Base-by-base conservation (phyloP, 2,113 vertebrate genomes). In the Chelonoidis abingdonii region DNA sequence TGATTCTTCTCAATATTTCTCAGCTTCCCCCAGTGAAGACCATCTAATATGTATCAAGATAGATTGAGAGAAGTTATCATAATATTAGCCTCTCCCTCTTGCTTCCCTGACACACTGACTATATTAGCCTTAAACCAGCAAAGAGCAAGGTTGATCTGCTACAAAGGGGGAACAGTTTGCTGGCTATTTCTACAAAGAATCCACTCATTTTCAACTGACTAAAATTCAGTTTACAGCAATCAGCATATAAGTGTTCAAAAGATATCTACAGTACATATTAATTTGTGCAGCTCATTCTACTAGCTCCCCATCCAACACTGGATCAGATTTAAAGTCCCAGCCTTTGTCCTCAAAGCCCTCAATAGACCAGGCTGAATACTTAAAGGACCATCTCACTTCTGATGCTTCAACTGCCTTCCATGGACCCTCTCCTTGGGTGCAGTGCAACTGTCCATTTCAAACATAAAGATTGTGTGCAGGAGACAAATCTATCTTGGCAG, bases 81-180 rank as follows among this genome's bases (percentile, higher is more conserved):
- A 44, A 35, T 93, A 89, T 38, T 4, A 79, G 4, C 1, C 13
- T 16, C 50, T 75, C 2, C 80, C 92, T 79, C 9, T 22, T 11
- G 3, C 2, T 53, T 38, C 5, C 0, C 2, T 90, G 1, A 3
- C 80, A 90, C 80, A 2, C 3, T 38, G 22, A 7, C n/a, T 72
- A 5, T 10, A 6, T 53, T 29, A 85, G 83, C 84, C 14, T 84
- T 87, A 65, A 2, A 56, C 5, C 6, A 81, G 87, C 83, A 11
- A 17, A 75, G 1, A 27, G 29, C 11, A 35, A 65, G 62, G 4
- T 65, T 65, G 29, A 65, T 76, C 2, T 6, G 54, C 41, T 83
- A n/a, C 49, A 38, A 4, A 81, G 52, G 19, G 2, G 1, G 19
- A 59, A 4, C 0, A 54, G 11, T 4, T 5, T 56, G 5, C 29